Base-by-base conservation (phyloP, 2,888 invertebrate species). In the Tanaodytes sp. region DNA sequence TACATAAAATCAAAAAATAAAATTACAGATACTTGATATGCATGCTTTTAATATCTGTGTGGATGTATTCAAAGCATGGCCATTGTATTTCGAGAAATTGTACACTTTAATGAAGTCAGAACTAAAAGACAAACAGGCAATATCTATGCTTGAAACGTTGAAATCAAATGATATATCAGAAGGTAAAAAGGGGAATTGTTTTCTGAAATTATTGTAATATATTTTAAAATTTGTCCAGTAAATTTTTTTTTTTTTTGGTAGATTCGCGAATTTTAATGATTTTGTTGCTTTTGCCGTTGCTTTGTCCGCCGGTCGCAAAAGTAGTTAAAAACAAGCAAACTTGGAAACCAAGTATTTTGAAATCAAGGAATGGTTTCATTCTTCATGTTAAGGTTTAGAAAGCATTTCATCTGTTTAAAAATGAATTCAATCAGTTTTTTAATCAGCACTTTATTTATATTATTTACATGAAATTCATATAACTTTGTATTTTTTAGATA, bases 401-500 rank as follows among this genome's bases (percentile, higher is more conserved):
- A n/a, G n/a, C n/a, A n/a, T n/a, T n/a, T n/a, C n/a, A n/a, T n/a
- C n/a, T n/a, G n/a, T n/a, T n/a, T n/a, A n/a, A n/a, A n/a, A n/a
- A n/a, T n/a, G n/a, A n/a, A n/a, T n/a, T n/a, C n/a, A n/a, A n/a
- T n/a, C n/a, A n/a, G n/a, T n/a, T n/a, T n/a, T n/a, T n/a, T n/a
- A n/a, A n/a, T n/a, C n/a, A n/a, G n/a, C n/a, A n/a, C n/a, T n/a
- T n/a, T n/a, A n/a, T n/a, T n/a, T n/a, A n/a, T n/a, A n/a, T n/a
- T n/a, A n/a, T n/a, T n/a, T n/a, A n/a, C n/a, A n/a, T n/a, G n/a
- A n/a, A n/a, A n/a, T n/a, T n/a, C n/a, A n/a, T n/a, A n/a, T n/a
- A n/a, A n/a, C n/a, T n/a, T n/a, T n/a, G n/a, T n/a, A 14, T 27
- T 42, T 42, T 54, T 1, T 27, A 54, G 54, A 27, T 54, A 19